A percentile compares a stretch with the other conserved stretches of the same genome.
Evolutionary conservation across 2,888 invertebrate species (phyloP).

Genomic region (Pheosia tremula): DNA sequence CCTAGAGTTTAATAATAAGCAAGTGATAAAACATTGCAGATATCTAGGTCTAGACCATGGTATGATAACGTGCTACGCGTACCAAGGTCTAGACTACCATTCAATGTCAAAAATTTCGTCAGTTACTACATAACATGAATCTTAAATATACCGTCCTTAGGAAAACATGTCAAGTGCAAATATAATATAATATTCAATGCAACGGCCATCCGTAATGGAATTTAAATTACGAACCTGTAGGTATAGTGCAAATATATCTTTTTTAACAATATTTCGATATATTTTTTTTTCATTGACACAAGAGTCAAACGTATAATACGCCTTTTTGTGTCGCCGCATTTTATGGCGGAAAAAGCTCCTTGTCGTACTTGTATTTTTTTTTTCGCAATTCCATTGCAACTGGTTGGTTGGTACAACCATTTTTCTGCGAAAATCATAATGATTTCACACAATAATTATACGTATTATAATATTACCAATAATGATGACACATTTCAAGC

Average conservation of each 20-base stretch:
- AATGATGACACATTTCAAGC: background rate
- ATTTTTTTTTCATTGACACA: too few relatives aligned
- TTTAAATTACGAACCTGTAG: conserved; percentile 10
- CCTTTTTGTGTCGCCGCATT: too few relatives aligned
- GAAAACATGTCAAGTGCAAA: conserved; percentile 33
- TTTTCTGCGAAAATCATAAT: too few relatives aligned
- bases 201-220: conserved; percentile 15
- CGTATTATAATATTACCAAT: too few relatives aligned
- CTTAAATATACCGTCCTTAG: conserved; percentile 32
- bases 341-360: too few relatives aligned
- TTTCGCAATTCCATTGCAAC: too few relatives aligned
- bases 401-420: too few relatives aligned
- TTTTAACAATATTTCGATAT: too few relatives aligned
- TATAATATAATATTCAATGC: conserved; percentile 3
- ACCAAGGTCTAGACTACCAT: background rate
- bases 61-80: background rate
- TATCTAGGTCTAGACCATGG: background rate
- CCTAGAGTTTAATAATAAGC: too few relatives aligned
- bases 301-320: too few relatives aligned
- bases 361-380: too few relatives aligned
- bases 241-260: background rate
- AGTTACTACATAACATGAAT: conserved; percentile 18
- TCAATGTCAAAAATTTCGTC: conserved; percentile 6
- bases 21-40: background rate
- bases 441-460: too few relatives aligned